Conservation (phyloP, 1,140 invertebrate genomes). For the Nautilus pompilius region DNA sequence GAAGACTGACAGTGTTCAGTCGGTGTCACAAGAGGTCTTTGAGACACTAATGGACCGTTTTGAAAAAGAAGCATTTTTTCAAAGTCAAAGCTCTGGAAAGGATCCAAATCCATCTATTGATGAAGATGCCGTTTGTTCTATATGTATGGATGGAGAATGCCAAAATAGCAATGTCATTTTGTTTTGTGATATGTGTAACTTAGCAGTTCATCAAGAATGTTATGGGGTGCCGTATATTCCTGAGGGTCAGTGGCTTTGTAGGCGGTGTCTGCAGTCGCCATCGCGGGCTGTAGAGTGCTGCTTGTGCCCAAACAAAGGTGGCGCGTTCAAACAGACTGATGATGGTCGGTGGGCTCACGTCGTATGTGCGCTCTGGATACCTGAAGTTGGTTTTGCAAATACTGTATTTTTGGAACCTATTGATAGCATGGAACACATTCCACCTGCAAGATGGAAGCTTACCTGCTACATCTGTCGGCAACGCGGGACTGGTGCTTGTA, state of each 20-base stretch:
- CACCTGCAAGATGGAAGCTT: slow-evolving; percentile 89
- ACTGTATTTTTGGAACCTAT: slow-evolving; percentile 89
- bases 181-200: slow-evolving; percentile 99
- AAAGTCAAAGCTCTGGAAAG: slow-evolving; percentile 55
- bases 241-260: slow-evolving; percentile 97
- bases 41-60: slow-evolving; percentile 94
- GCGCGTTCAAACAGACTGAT: slow-evolving; percentile 98
- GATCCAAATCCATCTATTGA: slow-evolving; percentile 63
- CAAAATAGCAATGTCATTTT: slow-evolving; percentile 94
- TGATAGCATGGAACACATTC: slow-evolving; percentile 93
- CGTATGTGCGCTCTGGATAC: slow-evolving; percentile 98
- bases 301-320: slow-evolving; percentile 95
- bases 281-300: slow-evolving; percentile 94
- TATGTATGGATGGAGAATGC: slow-evolving; percentile 87
- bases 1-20: slow-evolving; percentile 25
- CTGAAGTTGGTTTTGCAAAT: slow-evolving; percentile 96
- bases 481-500: slow-evolving; percentile 89
- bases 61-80: slow-evolving; percentile 97
- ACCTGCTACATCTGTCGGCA: slow-evolving; percentile 97
- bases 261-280: slow-evolving; percentile 90
- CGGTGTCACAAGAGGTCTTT: slow-evolving; percentile 68
- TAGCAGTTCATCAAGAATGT: slow-evolving; percentile 98
- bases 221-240: slow-evolving; percentile 99
- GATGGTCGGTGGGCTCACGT: slow-evolving; percentile 96
- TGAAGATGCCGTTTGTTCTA: slow-evolving; percentile 97